Evolutionary conservation across 2,797 vertebrate species (phyloP).

Genomic region (Malurus splendens): DNA sequence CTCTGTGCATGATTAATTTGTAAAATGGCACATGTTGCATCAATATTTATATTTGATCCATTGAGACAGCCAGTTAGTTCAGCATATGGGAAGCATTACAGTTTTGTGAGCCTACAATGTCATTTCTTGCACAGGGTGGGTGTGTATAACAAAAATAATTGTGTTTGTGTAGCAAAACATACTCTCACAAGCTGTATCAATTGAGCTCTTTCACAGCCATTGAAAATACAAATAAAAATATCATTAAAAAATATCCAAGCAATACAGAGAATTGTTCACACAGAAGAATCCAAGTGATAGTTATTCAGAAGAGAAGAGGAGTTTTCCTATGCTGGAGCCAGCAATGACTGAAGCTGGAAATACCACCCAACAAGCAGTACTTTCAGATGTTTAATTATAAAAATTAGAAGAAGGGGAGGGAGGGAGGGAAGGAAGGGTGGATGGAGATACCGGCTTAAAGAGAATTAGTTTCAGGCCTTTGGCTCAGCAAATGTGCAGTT

Average conservation of each 20-base stretch:
- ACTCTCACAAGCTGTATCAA: conserved; percentile 22
- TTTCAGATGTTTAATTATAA: conserved; percentile 47
- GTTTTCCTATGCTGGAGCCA: conserved; percentile 48
- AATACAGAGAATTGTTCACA: conserved; percentile 15
- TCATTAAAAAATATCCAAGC: conserved; percentile 11
- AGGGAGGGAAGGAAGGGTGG: neutral
- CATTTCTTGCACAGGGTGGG: conserved; percentile 35
- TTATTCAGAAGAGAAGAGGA: conserved; percentile 12
- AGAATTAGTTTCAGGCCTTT: neutral
- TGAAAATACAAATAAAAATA: conserved; percentile 44
- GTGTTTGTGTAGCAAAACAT: conserved; percentile 52
- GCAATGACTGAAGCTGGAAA: conserved; percentile 41
- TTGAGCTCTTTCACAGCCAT: conserved; percentile 25
- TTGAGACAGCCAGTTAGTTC: conserved; percentile 14
- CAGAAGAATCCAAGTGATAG: neutral
- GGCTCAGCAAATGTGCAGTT: neutral
- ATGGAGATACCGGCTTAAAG: neutral
- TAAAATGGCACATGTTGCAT: conserved; percentile 13
- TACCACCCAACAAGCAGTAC: conserved; percentile 41
- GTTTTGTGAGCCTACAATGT: conserved; percentile 34
- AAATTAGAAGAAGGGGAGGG: neutral
- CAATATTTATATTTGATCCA: conserved; percentile 47
- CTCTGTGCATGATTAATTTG: conserved; percentile 24
- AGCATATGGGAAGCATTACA: conserved; percentile 60
- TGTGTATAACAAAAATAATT: conserved; percentile 41